Percentiles rank a stretch among this genome's conserved stretches.
phyloP scores from a whole-genome alignment of 2,113 vertebrate genomes.

The Rana temporaria region DNA sequence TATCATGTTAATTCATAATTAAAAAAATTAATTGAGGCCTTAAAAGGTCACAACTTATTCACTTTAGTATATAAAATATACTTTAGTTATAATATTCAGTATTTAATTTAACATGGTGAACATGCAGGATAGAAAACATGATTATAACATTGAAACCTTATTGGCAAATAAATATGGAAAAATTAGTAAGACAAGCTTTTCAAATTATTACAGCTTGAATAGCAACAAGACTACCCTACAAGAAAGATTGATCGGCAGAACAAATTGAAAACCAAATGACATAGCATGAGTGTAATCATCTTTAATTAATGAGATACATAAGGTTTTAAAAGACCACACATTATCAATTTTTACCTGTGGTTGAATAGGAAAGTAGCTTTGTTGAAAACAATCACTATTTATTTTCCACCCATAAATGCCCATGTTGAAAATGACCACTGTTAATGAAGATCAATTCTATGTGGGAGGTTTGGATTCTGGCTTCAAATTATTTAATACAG shows the following conservation, averaged over 20 bases:
- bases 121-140: too few relatives aligned
- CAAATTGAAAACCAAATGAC: background rate
- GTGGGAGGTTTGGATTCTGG: too few relatives aligned
- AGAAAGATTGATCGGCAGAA: background rate
- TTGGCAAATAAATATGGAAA: constrained; percentile 9
- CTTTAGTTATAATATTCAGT: too few relatives aligned
- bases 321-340: background rate
- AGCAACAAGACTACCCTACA: background rate
- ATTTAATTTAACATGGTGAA: too few relatives aligned
- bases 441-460: too few relatives aligned
- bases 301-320: background rate
- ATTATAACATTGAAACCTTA: background rate
- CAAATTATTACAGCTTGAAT: background rate
- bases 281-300: constrained; percentile 5
- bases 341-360: background rate
- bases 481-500: too few relatives aligned
- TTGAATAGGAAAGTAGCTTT: background rate
- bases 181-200: background rate
- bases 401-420: too few relatives aligned
- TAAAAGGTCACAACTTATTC: too few relatives aligned
- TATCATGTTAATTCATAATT: too few relatives aligned
- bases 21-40: too few relatives aligned
- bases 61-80: too few relatives aligned
- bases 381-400: background rate
- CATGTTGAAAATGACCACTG: too few relatives aligned